Evolutionary conservation across 2,113 vertebrate genomes (phyloP), one percentile per base, ranked within the genome.

Genomic region (Ardeotis arabs): DNA sequence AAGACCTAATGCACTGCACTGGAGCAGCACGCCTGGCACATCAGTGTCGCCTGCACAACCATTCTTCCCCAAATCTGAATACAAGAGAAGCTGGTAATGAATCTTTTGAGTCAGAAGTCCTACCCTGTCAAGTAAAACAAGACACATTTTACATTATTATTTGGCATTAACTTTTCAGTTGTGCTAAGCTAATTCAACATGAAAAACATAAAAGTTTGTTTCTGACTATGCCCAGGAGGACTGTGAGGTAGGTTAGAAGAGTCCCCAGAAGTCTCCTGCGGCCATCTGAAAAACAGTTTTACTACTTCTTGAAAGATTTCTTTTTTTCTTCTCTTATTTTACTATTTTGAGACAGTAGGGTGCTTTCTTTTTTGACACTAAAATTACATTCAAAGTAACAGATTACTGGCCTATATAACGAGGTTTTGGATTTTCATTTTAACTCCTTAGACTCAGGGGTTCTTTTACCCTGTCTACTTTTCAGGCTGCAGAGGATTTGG

Each of bases 21-120:
- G 0, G 24, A n/a, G 50, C 8, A 24, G 50, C 3, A 3, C 0
- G 0, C 11, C 28, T 29, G 29, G 63, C 3, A 3, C 4, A 0
- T 8, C 44, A 15, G 14, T 4, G 25, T 23, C 29, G 31, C 29
- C n/a, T 4, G 0, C 14, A 10, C 3, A 14, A 23, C 6, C 0
- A 0, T 21, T 63, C 50, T 25, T 56, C 63, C 49, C n/a, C 44
- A 83, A 33, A 44, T 6, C 29, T 9, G 9, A 53, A 12, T 0
- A 6, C 8, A 10, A 8, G 47, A 33, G 21, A 72, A 33, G n/a
- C 33, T 58, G 28, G 23, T 24, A 56, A 55, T 3, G 9, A 29
- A 27, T 4, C 5, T 58, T 19, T n/a, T 8, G 19, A 62, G 59
- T 13, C 67, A 64, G 18, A 92, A 90, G 29, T 23, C 23, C 49